These are phyloP conservation scores for Phylloscopus trochiloides DNA, from an alignment of 2,113 vertebrate species.

Conservation along the genomic window DNA sequence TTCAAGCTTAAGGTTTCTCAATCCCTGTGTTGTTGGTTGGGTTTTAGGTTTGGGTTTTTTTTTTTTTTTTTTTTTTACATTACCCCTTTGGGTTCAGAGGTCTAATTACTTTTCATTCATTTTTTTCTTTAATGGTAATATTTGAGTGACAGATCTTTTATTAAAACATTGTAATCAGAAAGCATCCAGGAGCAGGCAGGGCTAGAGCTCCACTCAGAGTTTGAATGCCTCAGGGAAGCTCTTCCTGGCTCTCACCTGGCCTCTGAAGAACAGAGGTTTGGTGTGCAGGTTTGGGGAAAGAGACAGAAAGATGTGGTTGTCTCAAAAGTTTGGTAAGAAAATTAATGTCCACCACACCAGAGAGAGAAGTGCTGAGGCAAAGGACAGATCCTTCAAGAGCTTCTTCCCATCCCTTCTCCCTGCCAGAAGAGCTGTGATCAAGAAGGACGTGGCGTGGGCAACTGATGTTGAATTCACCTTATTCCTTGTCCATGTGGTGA, in stretches of 20 bases:
- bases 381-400: not conserved
- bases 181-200: not conserved
- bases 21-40: not conserved
- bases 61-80: not conserved
- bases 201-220: conserved; percentile 13
- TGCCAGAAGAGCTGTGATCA: not conserved
- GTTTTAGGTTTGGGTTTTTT: not conserved
- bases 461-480: not conserved
- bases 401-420: not conserved
- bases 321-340: not conserved
- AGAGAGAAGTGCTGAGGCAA: not conserved
- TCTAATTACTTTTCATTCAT: not conserved
- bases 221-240: conserved; percentile 62
- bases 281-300: not conserved
- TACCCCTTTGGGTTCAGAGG: not conserved
- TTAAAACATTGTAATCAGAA: conserved; percentile 50
- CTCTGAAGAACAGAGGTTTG: not conserved
- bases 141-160: conserved; percentile 63
- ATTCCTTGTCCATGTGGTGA: not conserved
- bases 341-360: not conserved
- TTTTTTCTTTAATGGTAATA: conserved; percentile 6
- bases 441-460: fast-evolving
- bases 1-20: not conserved
- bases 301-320: not conserved
- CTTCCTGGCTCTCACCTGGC: not conserved